phyloP scores from a whole-genome alignment of 2,797 vertebrate genomes.

The Oreochromis mossambicus region DNA sequence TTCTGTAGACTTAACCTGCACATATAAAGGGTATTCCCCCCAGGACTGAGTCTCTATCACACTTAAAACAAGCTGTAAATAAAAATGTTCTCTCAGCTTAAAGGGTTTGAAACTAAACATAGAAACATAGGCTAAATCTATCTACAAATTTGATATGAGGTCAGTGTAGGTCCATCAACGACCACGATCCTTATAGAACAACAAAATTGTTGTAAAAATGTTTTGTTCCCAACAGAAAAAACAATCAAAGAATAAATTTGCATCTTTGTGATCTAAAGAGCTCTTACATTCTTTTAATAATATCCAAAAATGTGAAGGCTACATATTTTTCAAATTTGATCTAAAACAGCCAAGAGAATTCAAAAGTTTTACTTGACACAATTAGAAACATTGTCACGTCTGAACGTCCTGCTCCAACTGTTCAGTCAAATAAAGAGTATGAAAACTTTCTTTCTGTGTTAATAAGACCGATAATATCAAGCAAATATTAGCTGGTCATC shows the following conservation, averaged over 20 bases:
- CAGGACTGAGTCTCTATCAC: neutral
- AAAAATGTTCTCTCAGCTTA: neutral
- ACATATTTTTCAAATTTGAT: neutral
- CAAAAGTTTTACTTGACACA: neutral
- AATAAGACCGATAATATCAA: rapidly evolving
- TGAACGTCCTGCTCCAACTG: neutral
- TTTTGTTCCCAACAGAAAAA: neutral
- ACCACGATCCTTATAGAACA: neutral
- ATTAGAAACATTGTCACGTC: neutral
- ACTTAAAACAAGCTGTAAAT: neutral
- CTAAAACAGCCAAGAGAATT: neutral
- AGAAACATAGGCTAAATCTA: neutral
- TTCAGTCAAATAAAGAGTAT: neutral
- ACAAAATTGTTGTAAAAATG: neutral
- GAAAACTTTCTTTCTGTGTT: neutral
- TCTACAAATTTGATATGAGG: neutral
- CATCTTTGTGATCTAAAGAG: neutral
- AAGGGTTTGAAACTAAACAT: neutral
- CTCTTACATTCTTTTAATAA: neutral
- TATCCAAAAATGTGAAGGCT: neutral
- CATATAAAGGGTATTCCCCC: neutral
- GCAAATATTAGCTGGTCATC: neutral
- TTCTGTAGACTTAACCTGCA: neutral
- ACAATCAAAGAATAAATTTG: neutral
- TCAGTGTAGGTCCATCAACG: neutral